Base-by-base conservation (phyloP, 2,888 invertebrate species). In the Tenthredo notha region DNA sequence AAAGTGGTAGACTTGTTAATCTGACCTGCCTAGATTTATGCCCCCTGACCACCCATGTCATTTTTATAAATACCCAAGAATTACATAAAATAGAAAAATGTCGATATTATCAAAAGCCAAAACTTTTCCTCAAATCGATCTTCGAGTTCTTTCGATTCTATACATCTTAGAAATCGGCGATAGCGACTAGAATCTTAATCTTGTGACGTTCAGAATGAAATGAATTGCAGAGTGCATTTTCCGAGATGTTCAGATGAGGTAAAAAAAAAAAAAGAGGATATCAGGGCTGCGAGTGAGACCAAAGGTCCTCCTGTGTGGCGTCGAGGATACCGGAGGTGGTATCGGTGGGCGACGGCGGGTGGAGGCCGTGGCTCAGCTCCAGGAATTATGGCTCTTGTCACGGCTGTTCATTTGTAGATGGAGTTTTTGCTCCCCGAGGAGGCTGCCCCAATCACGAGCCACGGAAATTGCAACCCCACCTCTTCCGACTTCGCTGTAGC, bases 321-420 rank as follows among this genome's bases (percentile, higher is more conserved):
- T 61, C 21, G 80, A 74, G 74, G 29, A n/a, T 43, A 47, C 21
- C 25, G 50, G 37, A 21, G 80, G n/a, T 77, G 80, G 61, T 80
- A 80, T 80, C 80, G 80, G 80, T 54, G 77, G 77, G 78, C 72
- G 75, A 40, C 37, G 47, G 84, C 67, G 65, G 77, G 80, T 85
- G 85, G 67, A 74, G 86, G 91, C 90, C 89, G 91, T 90, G 90
- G 92, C 91, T 91, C 91, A 92, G 91, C 92, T 90, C 91, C 93
- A 94, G 95, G 95, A 95, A 95, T 95, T 95, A 95, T 95, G 95
- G 95, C 95, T 95, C 95, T 95, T 95, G 95, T 95, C 95, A 95
- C 95, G 95, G 95, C 94, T 95, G 95, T 95, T 95, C 95, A 95
- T 95, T 95, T 95, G 95, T 95, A 95, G 95, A 95, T 95, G 95